These are phyloP conservation scores for Sternotherus odoratus DNA, from an alignment of 2,797 vertebrate species.

Conservation along the genomic window DNA sequence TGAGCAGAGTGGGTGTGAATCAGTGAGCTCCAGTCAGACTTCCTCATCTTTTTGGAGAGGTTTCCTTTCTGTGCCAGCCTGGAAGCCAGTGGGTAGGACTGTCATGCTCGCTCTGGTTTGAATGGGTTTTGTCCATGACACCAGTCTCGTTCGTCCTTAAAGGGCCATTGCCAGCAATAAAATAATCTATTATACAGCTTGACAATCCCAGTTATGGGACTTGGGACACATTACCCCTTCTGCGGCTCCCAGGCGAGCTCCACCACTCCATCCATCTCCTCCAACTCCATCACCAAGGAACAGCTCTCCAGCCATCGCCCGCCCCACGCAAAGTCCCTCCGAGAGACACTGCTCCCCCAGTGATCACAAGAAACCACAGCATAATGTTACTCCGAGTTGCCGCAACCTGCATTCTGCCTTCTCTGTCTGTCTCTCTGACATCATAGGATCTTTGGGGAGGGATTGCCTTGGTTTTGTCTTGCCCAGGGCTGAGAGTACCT, in stretches of 20 bases:
- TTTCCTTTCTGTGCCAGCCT: constrained; percentile 40
- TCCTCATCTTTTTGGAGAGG: neutral
- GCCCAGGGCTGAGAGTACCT: neutral
- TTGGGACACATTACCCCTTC: neutral
- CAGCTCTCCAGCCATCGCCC: neutral
- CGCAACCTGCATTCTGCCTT: neutral
- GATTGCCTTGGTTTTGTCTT: neutral
- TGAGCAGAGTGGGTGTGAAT: constrained; percentile 33
- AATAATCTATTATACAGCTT: neutral
- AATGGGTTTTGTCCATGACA: constrained; percentile 2
- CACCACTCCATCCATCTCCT: neutral
- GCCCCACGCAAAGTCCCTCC: neutral
- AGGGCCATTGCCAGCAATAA: constrained; percentile 30
- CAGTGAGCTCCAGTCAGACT: constrained; percentile 52
- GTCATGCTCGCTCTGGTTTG: constrained; percentile 30
- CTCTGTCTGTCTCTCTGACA: neutral
- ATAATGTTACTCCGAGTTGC: neutral
- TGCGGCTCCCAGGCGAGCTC: neutral
- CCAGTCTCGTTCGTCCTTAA: constrained; percentile 39
- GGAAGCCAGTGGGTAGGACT: constrained; percentile 49
- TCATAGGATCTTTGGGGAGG: neutral
- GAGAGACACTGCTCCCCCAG: neutral
- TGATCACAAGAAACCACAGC: neutral
- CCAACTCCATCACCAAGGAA: neutral
- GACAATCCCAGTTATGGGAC: neutral